Evolutionary conservation across 1,140 invertebrate genomes (phyloP).

Genomic region (Bombus polaris): DNA sequence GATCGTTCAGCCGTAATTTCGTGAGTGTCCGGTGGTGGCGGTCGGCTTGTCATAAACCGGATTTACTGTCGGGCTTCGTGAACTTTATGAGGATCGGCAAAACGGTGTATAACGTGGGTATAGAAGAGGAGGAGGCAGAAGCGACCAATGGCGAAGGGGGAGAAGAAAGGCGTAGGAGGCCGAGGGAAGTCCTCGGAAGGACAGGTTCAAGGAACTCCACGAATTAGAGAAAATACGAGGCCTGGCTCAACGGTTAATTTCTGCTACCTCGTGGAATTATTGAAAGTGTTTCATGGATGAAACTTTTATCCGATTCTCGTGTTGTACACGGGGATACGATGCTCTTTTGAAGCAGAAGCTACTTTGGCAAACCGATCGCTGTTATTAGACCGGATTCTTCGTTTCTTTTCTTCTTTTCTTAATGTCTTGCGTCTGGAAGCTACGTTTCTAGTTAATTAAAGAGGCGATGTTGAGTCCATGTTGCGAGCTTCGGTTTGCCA

Average conservation of each 20-base stretch:
- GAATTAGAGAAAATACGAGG: slow-evolving; percentile 61
- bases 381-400: background rate
- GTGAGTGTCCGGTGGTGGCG: slow-evolving; percentile 74
- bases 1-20: slow-evolving; percentile 75
- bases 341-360: background rate
- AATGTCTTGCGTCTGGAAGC: background rate
- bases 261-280: slow-evolving; percentile 36
- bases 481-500: background rate
- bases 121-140: background rate
- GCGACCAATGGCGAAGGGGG: background rate
- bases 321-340: background rate
- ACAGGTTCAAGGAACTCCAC: slow-evolving; percentile 56
- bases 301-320: slow-evolving; percentile 36
- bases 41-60: slow-evolving; percentile 77
- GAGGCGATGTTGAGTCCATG: background rate
- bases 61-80: slow-evolving; percentile 77
- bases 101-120: slow-evolving; percentile 67
- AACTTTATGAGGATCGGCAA: slow-evolving; percentile 78
- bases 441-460: background rate
- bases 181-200: slow-evolving; percentile 49
- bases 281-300: slow-evolving; percentile 6
- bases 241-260: slow-evolving; percentile 17
- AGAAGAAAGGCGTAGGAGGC: slow-evolving; percentile 32
- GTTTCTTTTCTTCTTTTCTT: no score
- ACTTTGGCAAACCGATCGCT: background rate